Evolutionary conservation across 2,888 invertebrate genomes (phyloP), one percentile per base, ranked within the genome.

Genomic region (Heliconius ismenius): DNA sequence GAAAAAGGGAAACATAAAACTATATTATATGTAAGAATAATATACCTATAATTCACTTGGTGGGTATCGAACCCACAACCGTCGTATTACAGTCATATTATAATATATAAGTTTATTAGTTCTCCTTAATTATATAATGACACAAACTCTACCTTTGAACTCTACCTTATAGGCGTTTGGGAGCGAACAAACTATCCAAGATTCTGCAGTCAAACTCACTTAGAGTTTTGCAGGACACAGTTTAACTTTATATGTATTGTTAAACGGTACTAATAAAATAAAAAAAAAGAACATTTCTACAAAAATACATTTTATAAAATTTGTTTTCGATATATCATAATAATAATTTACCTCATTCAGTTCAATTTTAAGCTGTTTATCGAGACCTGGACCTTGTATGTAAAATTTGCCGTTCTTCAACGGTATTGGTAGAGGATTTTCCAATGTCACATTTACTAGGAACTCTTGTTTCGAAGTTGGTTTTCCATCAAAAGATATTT

Each of bases 351-450:
- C 96, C 95, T 96, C 95, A 77, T 95, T 92, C 18, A 97, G 86
- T 85, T 96, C 95, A 80, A 98, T 95, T 87, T 96, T 96, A 18
- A 97, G 86, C 74, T 97, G 96, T 74, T 96, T 95, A 3, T 96
- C 96, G 73, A 98, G 90, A 1, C 98, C 98, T 0, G 97, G 96
- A 0, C 97, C 98, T 87, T 98, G 97, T 76, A 98, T 95, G 49
- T 96, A 95, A 88, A 98, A 98, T 85, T 96, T 95, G 26, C 97
- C 96, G 82, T 96, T 97, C 82, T 95, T 97, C 81, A 98, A 87
- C 0, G 97, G 93, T 67, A 97, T 95, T 0, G 98, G 98, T 69
- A 98, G 88, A 0, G 98, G 98, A 92, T 98, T 98, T 81, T 95
- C 96, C 43, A 98, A 94, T 73, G 95, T 96, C 0, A 97, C 95